These are phyloP conservation scores for Panopea generosa DNA, from an alignment of 2,888 invertebrate genomes.

Conservation along the genomic window DNA sequence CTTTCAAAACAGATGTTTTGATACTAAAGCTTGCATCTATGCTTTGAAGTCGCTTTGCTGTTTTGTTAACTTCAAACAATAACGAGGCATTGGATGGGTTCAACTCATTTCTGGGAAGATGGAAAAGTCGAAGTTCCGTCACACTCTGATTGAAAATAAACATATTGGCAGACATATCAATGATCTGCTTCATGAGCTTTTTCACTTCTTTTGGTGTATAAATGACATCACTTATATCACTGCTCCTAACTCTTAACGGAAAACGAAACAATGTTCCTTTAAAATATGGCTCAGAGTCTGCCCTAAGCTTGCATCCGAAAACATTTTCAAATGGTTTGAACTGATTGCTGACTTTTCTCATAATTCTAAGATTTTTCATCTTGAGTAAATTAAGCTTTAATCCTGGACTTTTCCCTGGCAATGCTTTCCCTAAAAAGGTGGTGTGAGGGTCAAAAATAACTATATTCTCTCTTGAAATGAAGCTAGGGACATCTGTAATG, in stretches of 20 bases:
- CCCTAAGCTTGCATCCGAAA: slow-evolving; percentile 66
- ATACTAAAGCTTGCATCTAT: neutral
- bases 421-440: slow-evolving; percentile 72
- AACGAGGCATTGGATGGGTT: slow-evolving; percentile 1
- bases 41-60: neutral
- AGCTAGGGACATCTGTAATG: slow-evolving; percentile 82
- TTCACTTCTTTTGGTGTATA: slow-evolving; percentile 74
- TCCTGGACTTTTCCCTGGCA: slow-evolving; percentile 67
- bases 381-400: slow-evolving; percentile 66
- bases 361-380: slow-evolving; percentile 50
- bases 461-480: slow-evolving; percentile 77
- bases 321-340: slow-evolving; percentile 73
- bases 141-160: slow-evolving; percentile 82
- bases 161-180: slow-evolving; percentile 71
- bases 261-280: slow-evolving; percentile 81
- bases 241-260: slow-evolving; percentile 77
- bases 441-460: slow-evolving; percentile 83
- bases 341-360: slow-evolving; percentile 64
- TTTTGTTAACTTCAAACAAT: slow-evolving; percentile 12
- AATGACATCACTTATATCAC: slow-evolving; percentile 74
- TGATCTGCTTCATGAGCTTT: slow-evolving; percentile 70
- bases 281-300: slow-evolving; percentile 4
- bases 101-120: slow-evolving; percentile 55
- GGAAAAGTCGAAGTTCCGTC: slow-evolving; percentile 70
- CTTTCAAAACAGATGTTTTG: neutral